These are phyloP conservation scores for Philypnodon macrostomus DNA, from an alignment of 2,797 vertebrate species.

Conservation along the genomic window DNA sequence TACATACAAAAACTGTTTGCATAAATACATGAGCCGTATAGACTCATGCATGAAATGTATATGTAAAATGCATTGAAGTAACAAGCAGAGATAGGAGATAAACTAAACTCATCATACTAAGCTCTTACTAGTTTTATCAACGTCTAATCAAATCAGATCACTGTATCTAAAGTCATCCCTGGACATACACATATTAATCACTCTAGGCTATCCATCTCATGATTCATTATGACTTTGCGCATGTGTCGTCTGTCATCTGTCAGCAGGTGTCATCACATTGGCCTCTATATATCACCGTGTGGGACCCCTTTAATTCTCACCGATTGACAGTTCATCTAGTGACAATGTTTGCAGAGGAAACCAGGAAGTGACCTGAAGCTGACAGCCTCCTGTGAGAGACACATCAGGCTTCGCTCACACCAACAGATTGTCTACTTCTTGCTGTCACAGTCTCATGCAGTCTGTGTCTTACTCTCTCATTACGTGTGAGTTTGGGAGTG, in stretches of 20 bases:
- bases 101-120: no score
- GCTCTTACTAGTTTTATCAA: no score
- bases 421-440: constrained; percentile 18
- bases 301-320: constrained; percentile 45
- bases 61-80: no score
- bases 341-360: constrained; percentile 38
- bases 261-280: constrained; percentile 21
- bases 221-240: constrained; percentile 20
- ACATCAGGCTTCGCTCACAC: constrained; percentile 36
- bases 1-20: no score
- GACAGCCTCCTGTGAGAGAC: constrained; percentile 39
- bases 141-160: constrained; percentile 48
- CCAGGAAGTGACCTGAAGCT: constrained; percentile 56
- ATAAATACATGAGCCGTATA: no score
- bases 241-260: constrained; percentile 32
- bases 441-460: no score
- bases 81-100: no score
- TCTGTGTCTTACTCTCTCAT: background rate
- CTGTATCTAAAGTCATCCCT: constrained; percentile 31
- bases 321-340: constrained; percentile 55
- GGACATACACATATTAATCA: constrained; percentile 41
- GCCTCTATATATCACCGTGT: constrained; percentile 18
- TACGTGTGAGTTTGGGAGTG: background rate
- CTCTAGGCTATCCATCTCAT: constrained; percentile 6
- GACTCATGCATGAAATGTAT: no score